Percentiles rank a stretch among this genome's conserved stretches.
Conservation (phyloP, 2,888 invertebrate genomes). For the Acanthosoma haemorrhoidale region DNA sequence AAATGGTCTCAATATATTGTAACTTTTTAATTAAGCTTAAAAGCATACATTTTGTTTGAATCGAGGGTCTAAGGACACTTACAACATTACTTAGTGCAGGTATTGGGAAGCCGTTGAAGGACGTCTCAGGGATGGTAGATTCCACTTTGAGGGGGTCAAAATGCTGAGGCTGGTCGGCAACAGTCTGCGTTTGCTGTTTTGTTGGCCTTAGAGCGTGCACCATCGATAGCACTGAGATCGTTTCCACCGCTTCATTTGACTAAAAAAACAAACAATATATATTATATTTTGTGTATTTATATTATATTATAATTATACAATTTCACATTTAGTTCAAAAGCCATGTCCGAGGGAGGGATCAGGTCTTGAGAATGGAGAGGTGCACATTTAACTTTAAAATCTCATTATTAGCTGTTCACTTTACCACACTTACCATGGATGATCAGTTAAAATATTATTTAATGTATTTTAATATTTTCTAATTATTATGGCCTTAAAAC, state of each 20-base stretch:
- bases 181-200: slow-evolving; percentile 8
- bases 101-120: slow-evolving; percentile 63
- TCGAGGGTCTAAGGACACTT: slow-evolving; percentile 40
- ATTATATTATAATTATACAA: no score
- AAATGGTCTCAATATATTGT: background rate
- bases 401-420: no score
- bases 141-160: slow-evolving; percentile 5
- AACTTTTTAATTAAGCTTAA: background rate
- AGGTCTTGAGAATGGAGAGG: no score
- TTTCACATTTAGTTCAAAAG: no score
- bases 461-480: no score
- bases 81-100: slow-evolving; percentile 76
- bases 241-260: slow-evolving; percentile 79
- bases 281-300: background rate
- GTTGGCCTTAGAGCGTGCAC: slow-evolving; percentile 34
- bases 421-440: no score
- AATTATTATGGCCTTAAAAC: no score
- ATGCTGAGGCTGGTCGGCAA: background rate
- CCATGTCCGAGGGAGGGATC: no score
- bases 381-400: no score
- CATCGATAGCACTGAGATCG: slow-evolving; percentile 62
- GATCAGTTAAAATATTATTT: no score
- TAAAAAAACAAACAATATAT: slow-evolving; percentile 23
- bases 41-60: no score
- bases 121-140: slow-evolving; percentile 21